phyloP scores from a whole-genome alignment of 2,797 vertebrate genomes.

The Apodemus agrarius region DNA sequence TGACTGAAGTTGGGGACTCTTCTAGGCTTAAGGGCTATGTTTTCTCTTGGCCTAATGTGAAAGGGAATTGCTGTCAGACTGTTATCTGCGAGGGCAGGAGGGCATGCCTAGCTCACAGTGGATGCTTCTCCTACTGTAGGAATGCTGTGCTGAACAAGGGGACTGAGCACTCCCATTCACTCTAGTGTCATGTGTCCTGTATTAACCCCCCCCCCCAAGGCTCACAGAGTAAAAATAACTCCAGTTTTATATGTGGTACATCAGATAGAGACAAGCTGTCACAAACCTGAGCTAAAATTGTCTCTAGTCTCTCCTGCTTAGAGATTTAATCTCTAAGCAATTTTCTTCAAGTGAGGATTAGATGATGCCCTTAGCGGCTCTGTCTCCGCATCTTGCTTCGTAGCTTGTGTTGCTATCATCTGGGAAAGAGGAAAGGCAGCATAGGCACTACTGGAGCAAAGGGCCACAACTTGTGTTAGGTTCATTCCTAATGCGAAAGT shows the following conservation, averaged over 20 bases:
- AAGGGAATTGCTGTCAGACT: background rate
- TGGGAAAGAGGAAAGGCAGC: background rate
- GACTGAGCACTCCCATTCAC: background rate
- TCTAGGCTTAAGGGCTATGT: background rate
- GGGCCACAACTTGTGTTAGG: constrained; percentile 14
- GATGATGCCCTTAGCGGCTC: background rate
- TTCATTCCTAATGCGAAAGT: background rate
- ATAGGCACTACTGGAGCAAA: background rate
- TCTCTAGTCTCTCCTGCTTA: background rate
- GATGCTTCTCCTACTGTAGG: background rate
- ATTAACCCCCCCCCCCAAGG: background rate
- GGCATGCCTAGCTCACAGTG: background rate
- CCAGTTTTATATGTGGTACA: background rate
- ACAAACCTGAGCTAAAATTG: constrained; percentile 25
- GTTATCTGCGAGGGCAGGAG: background rate
- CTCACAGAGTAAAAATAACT: constrained; percentile 40
- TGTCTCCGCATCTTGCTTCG: constrained; percentile 32
- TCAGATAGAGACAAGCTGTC: background rate
- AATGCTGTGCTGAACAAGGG: background rate
- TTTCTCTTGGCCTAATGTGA: background rate
- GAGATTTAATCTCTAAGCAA: constrained; percentile 49
- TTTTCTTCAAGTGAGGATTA: constrained; percentile 60
- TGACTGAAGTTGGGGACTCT: background rate
- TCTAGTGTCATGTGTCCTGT: background rate
- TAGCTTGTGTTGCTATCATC: background rate